Evolutionary conservation across 2,888 invertebrate species (phyloP), one percentile per base, ranked within the genome.

Genomic region (Leucophenga montana): DNA sequence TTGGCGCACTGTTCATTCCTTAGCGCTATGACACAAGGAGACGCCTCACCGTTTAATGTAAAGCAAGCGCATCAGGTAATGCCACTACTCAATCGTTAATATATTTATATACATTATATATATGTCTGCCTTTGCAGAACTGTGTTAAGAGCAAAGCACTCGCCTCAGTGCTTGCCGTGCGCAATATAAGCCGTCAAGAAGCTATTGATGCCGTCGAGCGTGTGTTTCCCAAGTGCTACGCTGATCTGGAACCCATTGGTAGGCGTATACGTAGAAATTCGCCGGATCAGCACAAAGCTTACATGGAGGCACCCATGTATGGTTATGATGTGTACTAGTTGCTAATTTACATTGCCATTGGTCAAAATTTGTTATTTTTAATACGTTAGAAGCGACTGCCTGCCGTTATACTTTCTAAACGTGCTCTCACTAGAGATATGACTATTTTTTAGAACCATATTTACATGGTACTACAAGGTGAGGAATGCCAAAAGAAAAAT

Each of bases 91-190:
- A 48, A 66, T 18, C 57, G 44, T 50, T 18, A 27, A 8, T n/a
- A 50, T 13, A 4, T 53, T 44, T 68, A 50, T 65, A 46, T 53
- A 0, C 67, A 56, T 71, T 39, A 50, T 73, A 62, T 77, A 33
- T 76, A n/a, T 59, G 67, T 73, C 80, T 90, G 18, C 86, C 68
- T 73, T 80, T 90, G 18, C 86, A 95, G 93, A 92, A 94, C 77
- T 98, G 98, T 89, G 98, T 98, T 0, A 96, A 95, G 88, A 92
- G 92, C 1, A 96, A 97, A 90, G 98, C 98, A 0, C 83, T 95
- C 27, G 91, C 93, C 76, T 97, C 98, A 0, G 92, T 98, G 1
- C 82, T 96, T 77, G 94, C 95, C 62, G 95, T 95, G 0, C 91
- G 96, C 67, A 92, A 94, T 80, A 92, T 97, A 18, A 90, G 91